A percentile compares a stretch with the other conserved stretches of the same genome.
Conservation (phyloP, 1,140 invertebrate genomes). For the Drosophila parvula region DNA sequence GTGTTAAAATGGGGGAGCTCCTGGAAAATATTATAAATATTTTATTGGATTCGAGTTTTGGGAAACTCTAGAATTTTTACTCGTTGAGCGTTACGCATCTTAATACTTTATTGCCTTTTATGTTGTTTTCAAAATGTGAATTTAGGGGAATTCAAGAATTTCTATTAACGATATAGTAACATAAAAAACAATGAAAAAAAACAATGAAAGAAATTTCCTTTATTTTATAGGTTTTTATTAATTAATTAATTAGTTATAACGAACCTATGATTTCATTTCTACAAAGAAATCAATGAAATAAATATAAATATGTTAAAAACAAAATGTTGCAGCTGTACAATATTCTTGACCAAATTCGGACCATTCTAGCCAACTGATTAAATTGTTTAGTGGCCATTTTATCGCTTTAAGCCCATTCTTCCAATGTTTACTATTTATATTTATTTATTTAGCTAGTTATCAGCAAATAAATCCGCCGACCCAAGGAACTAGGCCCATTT, state of each 20-base stretch:
- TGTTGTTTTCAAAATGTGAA: too few species aligned
- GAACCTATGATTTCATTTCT: neutral
- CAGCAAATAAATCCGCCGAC: conserved; percentile 54
- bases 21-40: neutral
- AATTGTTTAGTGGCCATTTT: neutral
- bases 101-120: too few species aligned
- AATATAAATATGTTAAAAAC: too few species aligned
- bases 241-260: too few species aligned
- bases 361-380: neutral
- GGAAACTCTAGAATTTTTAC: too few species aligned
- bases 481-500: conserved; percentile 61
- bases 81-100: too few species aligned
- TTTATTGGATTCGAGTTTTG: neutral
- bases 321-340: neutral
- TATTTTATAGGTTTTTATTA: too few species aligned
- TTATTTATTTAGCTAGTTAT: conserved; percentile 68
- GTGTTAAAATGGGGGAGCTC: neutral
- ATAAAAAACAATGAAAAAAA: too few species aligned
- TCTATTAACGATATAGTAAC: too few species aligned
- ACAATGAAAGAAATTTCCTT: too few species aligned
- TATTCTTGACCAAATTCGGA: neutral
- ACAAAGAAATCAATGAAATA: neutral
- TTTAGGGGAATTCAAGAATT: too few species aligned
- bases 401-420: conserved; percentile 2
- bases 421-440: conserved; percentile 35